Base-by-base conservation (phyloP, 2,113 vertebrate species). In the Psephotus haematonotus region DNA sequence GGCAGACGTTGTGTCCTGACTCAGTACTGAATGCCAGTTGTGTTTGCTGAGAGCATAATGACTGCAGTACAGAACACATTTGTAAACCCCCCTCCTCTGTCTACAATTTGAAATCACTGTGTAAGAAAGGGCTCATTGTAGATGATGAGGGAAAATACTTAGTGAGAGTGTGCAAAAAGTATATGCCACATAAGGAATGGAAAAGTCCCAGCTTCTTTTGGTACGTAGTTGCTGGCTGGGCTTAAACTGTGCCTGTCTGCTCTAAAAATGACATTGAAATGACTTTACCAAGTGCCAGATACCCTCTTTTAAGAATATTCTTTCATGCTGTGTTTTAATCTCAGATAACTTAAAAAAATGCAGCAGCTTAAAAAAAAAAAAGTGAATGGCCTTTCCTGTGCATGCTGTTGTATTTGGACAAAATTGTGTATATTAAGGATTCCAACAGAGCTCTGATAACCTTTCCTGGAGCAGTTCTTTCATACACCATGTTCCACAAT, bases 61-160 rank as follows among this genome's bases (percentile, higher is more conserved):
- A 76, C 65, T 62, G 81, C 84, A 72, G 75, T 2, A 92, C 76
- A 83, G 64, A 95, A 65, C 65, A 81, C 70, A 41, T 87, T 79
- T 87, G 77, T 85, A 90, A 77, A 4, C 8, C 31, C 11, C 5
- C 59, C 3, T 14, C 53, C 44, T 49, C 77, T 43, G 25, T 53
- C 57, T 92, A n/a, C 84, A 65, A 29, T 74, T 59, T 79, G 52
- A 82, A 95, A 82, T 94, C 70, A 24, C 65, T 80, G 43, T 37
- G 60, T 85, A 78, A 89, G 70, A 96, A 92, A 82, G 67, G 39
- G 57, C 37, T 91, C n/a, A 37, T 65, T 94, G 84, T 91, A 39
- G 52, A 52, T 91, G 55, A 74, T 74, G 67, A 91, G 49, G 53
- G 37, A 91, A 92, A 91, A 92, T 41, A 78, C 2, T 68, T 46